Percentiles rank a stretch among this genome's conserved stretches.
These are phyloP conservation scores for Etheostoma spectabile DNA, from an alignment of 2,113 vertebrate genomes.

Conservation along the genomic window DNA sequence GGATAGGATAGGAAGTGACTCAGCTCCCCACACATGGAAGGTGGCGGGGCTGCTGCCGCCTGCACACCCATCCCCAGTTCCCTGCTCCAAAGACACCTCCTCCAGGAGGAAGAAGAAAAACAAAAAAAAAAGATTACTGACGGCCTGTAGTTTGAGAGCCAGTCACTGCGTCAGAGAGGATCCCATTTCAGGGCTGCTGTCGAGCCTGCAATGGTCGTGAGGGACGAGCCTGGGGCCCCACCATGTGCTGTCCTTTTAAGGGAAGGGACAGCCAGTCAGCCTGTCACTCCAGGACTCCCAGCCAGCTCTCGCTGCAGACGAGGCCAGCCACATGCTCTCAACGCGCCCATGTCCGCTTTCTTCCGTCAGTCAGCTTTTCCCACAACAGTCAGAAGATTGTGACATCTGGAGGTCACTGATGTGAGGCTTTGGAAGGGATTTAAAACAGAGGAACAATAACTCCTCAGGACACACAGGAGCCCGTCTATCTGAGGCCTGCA, in stretches of 20 bases:
- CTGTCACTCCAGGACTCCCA: conserved; percentile 29
- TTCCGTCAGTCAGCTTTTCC: conserved; percentile 3
- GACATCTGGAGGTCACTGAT: conserved; percentile 55
- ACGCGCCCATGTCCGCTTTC: not conserved
- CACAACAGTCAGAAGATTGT: conserved; percentile 9
- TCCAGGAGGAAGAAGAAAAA: not conserved
- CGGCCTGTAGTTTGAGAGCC: conserved; percentile 27
- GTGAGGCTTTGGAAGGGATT: conserved; percentile 28
- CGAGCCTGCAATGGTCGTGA: conserved; percentile 60
- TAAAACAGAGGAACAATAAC: conserved; percentile 17
- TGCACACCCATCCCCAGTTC: conserved; percentile 13
- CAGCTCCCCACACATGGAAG: conserved; percentile 58
- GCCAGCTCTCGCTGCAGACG: conserved; percentile 4
- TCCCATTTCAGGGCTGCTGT: conserved; percentile 72
- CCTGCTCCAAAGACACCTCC: conserved; percentile 26
- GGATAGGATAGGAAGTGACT: conserved; percentile 46
- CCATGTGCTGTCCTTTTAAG: conserved; percentile 83
- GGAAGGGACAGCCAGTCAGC: conserved; percentile 59
- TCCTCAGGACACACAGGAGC: conserved; percentile 15
- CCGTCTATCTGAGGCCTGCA: not conserved
- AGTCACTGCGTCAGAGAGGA: conserved; percentile 61
- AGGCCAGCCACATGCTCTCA: conserved; percentile 23
- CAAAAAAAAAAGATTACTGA: conserved; percentile 73
- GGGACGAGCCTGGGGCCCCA: conserved; percentile 51
- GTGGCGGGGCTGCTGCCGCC: conserved; percentile 27